Evolutionary conservation across 2,888 invertebrate genomes (phyloP), one percentile per base, ranked within the genome.

Genomic region (Steinernema carpocapsae): DNA sequence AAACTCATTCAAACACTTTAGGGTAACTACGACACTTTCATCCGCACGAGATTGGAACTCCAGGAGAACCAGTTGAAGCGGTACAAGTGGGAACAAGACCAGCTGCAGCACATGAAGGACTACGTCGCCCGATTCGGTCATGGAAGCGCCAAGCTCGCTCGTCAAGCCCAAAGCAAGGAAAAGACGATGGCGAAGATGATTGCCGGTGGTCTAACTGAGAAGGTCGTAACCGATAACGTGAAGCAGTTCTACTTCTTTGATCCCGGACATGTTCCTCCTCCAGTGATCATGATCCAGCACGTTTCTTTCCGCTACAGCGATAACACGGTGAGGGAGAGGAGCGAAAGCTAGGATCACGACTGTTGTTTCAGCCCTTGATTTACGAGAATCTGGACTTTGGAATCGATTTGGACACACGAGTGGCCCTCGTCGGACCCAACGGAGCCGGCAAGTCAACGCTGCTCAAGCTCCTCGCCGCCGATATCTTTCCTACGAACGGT

Each of bases 141-240:
- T 91, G 99, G 99, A 86, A 95, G 95, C 17, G 99, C 97, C 0
- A 99, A 99, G 90, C 89, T 99, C 80, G 99, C 99, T 0, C 91
- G 99, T 76, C 99, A 99, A 88, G 99, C 99, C 10, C 99, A 99
- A 89, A 97, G 96, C 79, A 99, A 99, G 89, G 99, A 99, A 89
- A 99, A 99, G 89, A 97, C 97, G 0, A 90, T 99, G 76, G 96
- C 96, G 29, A 99, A 99, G 90, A 99, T 99, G 99, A 95, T 99
- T 17, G 95, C 97, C 43, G 94, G 94, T 86, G 97, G 97, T 0
- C 91, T 99, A 29, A 97, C 97, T 0, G 97, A 97, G 88, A 95
- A 94, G 90, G 97, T 97, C 0, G 78, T 85, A 0, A 92, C 91
- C 79, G 99, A 99, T 88, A 97, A 95, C 85, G 91, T 91, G 71